phyloP scores from a whole-genome alignment of 2,113 vertebrate genomes.

The Pedionomus torquatus region DNA sequence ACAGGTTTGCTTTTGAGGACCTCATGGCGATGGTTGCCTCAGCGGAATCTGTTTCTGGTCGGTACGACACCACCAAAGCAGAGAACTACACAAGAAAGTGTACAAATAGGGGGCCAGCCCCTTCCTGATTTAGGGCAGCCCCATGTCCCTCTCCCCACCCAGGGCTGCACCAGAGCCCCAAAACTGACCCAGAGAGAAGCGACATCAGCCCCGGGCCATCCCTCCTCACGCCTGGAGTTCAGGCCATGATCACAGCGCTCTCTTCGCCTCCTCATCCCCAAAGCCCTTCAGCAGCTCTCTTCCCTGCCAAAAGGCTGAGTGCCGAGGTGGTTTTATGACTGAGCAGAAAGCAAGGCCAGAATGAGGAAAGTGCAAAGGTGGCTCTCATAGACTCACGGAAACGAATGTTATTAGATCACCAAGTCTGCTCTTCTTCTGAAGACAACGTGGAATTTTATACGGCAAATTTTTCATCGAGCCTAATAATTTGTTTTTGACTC shows the following conservation, averaged over 20 bases:
- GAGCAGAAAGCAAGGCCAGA: slow-evolving; percentile 6
- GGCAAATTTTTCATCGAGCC: not conserved
- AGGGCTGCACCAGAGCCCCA: not conserved
- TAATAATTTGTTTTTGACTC: not conserved
- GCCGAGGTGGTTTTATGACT: not conserved
- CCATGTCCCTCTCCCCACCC: not conserved
- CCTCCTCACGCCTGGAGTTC: not conserved
- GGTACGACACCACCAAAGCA: not conserved
- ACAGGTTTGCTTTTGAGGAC: not conserved
- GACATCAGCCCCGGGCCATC: slow-evolving; percentile 8
- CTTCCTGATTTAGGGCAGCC: not conserved
- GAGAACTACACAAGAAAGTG: not conserved
- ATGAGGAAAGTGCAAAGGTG: slow-evolving; percentile 44
- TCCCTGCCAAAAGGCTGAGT: slow-evolving; percentile 25
- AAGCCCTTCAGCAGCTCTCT: not conserved
- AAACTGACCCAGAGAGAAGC: not conserved
- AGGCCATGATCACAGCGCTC: rapidly evolving
- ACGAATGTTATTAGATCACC: slow-evolving; percentile 20
- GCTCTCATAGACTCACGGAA: not conserved
- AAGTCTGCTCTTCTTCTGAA: not conserved
- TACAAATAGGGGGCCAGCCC: rapidly evolving
- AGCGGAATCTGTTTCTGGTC: not conserved
- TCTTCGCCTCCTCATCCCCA: not conserved
- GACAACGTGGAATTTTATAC: not conserved
- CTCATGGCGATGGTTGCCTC: rapidly evolving